phyloP scores from a whole-genome alignment of 2,888 invertebrate genomes.

The Limulus polyphemus region DNA sequence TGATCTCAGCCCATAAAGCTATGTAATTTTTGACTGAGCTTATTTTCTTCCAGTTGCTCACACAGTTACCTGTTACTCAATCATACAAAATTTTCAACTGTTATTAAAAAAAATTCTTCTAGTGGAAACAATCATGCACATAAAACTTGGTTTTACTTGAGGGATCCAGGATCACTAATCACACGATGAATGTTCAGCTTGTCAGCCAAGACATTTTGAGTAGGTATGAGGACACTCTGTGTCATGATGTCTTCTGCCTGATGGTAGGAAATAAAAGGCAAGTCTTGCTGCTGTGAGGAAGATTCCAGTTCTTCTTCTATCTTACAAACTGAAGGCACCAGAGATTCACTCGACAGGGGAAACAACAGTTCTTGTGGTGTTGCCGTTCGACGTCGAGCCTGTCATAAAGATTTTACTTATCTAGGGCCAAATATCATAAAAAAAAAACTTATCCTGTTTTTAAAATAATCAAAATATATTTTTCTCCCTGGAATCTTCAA shows the following conservation, averaged over 20 bases:
- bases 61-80: not conserved
- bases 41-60: no score
- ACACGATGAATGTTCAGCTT: constrained; percentile 40
- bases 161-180: constrained; percentile 62
- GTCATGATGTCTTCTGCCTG: not conserved
- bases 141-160: constrained; percentile 46
- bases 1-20: no score
- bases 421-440: no score
- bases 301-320: no score
- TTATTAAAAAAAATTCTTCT: not conserved
- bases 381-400: constrained; percentile 40
- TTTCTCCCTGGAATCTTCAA: no score
- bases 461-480: no score
- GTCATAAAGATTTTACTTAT: not conserved
- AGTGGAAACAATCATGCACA: not conserved
- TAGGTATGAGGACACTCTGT: constrained; percentile 2
- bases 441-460: no score
- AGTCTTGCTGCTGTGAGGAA: not conserved
- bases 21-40: no score
- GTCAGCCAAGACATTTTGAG: constrained; percentile 4
- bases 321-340: not conserved
- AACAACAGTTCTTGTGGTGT: constrained; percentile 44
- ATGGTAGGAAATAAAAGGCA: not conserved
- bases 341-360: constrained; percentile 37
- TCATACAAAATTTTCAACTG: not conserved